Conservation (phyloP, 2,797 vertebrate species). For the Gouania willdenowi region DNA sequence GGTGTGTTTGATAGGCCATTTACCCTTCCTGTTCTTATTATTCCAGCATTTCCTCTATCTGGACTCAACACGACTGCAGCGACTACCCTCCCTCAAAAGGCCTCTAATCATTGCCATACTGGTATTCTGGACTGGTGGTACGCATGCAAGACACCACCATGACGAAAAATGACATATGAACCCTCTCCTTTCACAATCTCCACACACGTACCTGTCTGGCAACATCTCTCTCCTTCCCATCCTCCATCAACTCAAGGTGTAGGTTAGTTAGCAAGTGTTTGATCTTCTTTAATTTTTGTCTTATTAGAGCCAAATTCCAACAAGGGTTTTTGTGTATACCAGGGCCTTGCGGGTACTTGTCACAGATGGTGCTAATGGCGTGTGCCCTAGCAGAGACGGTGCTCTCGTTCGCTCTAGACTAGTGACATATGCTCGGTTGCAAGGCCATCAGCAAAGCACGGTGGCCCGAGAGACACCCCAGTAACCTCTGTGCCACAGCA, state of each 20-base stretch:
- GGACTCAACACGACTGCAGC: conserved; percentile 61
- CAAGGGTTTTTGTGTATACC: conserved; percentile 40
- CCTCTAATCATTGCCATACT: conserved; percentile 83
- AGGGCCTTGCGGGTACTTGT: conserved; percentile 67
- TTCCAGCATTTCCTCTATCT: conserved; percentile 82
- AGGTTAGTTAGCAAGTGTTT: conserved; percentile 41
- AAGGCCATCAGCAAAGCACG: conserved; percentile 54
- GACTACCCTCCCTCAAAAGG: conserved; percentile 46
- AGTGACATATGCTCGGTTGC: conserved; percentile 75
- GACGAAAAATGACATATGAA: conserved; percentile 24
- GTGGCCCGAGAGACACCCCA: conserved; percentile 48
- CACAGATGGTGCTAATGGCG: conserved; percentile 78
- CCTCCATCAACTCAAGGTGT: conserved; percentile 20
- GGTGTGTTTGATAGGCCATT: conserved; percentile 83
- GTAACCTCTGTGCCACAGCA: conserved; percentile 38
- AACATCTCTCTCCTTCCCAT: background rate
- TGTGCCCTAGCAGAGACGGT: conserved; percentile 61
- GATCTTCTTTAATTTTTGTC: conserved; percentile 36
- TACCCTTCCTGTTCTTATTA: conserved; percentile 83
- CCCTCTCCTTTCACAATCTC: conserved; percentile 12
- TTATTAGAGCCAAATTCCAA: conserved; percentile 22
- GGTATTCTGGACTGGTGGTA: conserved; percentile 56
- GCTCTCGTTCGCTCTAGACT: conserved; percentile 63
- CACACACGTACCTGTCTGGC: background rate
- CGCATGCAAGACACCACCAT: conserved; percentile 26